Evolutionary conservation across 2,888 invertebrate genomes (phyloP).

Genomic region (Cantharis lateralis): DNA sequence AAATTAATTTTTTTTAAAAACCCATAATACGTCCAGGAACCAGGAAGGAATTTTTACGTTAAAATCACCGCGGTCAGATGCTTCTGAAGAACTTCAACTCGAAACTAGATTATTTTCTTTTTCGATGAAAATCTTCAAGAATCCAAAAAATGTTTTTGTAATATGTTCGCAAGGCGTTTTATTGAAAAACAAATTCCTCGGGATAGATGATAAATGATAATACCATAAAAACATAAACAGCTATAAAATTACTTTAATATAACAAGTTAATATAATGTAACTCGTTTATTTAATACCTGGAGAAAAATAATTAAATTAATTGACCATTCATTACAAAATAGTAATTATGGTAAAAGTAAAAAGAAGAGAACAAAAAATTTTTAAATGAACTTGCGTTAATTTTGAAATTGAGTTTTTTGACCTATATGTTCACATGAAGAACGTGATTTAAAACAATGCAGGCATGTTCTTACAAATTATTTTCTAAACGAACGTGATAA

Average conservation of each 20-base stretch:
- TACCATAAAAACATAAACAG: not conserved
- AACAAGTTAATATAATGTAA: not conserved
- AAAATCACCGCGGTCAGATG: too few species aligned
- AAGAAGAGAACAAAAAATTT: not conserved
- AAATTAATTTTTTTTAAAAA: too few species aligned
- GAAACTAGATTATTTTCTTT: too few species aligned
- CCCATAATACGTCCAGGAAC: too few species aligned
- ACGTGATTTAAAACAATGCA: constrained; percentile 16
- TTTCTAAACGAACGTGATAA: not conserved
- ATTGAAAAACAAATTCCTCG: too few species aligned
- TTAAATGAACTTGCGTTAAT: not conserved
- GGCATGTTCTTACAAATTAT: not conserved
- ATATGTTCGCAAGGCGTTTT: too few species aligned
- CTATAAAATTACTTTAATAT: not conserved
- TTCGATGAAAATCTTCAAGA: too few species aligned
- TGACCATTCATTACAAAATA: not conserved
- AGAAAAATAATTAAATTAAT: not conserved
- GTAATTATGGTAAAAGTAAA: not conserved
- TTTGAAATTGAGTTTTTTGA: constrained; percentile 9
- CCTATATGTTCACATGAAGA: constrained; percentile 5
- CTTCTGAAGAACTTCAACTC: too few species aligned
- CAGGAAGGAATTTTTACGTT: too few species aligned
- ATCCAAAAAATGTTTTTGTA: too few species aligned
- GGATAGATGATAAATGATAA: too few species aligned
- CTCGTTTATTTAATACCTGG: not conserved